Percentiles rank a stretch among this genome's conserved stretches.
phyloP scores from a whole-genome alignment of 2,888 invertebrate species.

The Latrodectus elegans region DNA sequence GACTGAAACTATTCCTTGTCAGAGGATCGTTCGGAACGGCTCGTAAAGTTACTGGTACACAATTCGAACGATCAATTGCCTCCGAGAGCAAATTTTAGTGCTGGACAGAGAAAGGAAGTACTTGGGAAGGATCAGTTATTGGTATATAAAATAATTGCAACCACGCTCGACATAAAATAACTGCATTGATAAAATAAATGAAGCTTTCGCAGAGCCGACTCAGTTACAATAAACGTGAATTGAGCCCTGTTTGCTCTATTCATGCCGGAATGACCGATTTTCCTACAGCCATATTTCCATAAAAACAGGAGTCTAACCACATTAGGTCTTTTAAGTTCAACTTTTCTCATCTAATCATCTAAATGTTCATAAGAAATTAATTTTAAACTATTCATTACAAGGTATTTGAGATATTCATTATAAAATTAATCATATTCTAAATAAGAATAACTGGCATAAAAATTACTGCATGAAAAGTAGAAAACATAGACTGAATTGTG shows the following conservation, averaged over 20 bases:
- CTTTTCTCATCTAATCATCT: no score
- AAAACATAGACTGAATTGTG: no score
- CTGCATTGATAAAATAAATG: constrained; percentile 38
- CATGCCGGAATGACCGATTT: background rate
- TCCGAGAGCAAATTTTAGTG: constrained; percentile 29
- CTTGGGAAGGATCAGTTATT: constrained; percentile 39
- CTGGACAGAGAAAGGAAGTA: constrained; percentile 25
- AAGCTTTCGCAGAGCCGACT: constrained; percentile 21
- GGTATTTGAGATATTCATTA: no score
- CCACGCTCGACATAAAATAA: constrained; percentile 38
- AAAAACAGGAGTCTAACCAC: no score
- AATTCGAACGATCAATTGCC: constrained; percentile 38
- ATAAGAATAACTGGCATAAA: no score
- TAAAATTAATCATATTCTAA: no score
- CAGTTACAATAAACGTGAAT: background rate
- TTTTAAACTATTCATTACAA: no score
- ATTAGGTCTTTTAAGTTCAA: no score
- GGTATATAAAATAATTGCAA: constrained; percentile 54
- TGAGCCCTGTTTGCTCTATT: background rate
- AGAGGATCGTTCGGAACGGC: constrained; percentile 11
- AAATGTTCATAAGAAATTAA: no score
- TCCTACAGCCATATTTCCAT: background rate
- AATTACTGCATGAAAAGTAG: no score
- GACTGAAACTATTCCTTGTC: constrained; percentile 22
- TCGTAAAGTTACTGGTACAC: constrained; percentile 38